phyloP scores from a whole-genome alignment of 37 sponge, comb jelly and placozoan species.

The Chondrilla cf. caribensis region DNA sequence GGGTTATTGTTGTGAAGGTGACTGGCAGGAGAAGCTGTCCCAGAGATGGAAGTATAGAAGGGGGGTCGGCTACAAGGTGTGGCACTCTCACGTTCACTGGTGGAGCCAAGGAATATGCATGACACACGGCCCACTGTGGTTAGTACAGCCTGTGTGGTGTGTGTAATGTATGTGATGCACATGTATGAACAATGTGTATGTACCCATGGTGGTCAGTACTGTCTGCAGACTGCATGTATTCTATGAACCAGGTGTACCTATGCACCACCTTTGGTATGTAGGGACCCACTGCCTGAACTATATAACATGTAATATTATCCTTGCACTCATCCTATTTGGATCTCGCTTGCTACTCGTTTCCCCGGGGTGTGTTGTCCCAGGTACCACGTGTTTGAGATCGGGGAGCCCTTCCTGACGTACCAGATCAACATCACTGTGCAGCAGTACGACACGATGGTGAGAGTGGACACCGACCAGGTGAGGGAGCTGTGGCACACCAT shows the following conservation, averaged over 20 bases:
- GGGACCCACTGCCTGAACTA: no score
- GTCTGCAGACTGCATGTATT: neutral
- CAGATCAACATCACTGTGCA: conserved; percentile 67
- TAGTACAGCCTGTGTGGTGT: neutral
- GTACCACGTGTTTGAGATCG: conserved; percentile 66
- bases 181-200: neutral
- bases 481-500: conserved; percentile 55
- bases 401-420: conserved; percentile 58
- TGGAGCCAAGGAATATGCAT: conserved; percentile 57
- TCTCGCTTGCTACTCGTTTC: no score
- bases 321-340: no score
- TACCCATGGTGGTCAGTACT: neutral
- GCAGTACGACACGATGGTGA: conserved; percentile 43
- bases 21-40: conserved; percentile 41
- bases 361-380: conserved; percentile 35
- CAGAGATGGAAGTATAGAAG: conserved; percentile 57
- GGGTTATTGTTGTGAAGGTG: conserved; percentile 50
- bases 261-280: no score
- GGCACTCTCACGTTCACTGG: conserved; percentile 40
- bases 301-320: no score
- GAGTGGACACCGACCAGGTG: neutral
- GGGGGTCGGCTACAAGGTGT: conserved; percentile 38
- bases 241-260: no score
- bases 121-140: conserved; percentile 49
- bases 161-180: no score